Conservation (phyloP, 2,113 vertebrate species). For the Hirundichthys speculiger region DNA sequence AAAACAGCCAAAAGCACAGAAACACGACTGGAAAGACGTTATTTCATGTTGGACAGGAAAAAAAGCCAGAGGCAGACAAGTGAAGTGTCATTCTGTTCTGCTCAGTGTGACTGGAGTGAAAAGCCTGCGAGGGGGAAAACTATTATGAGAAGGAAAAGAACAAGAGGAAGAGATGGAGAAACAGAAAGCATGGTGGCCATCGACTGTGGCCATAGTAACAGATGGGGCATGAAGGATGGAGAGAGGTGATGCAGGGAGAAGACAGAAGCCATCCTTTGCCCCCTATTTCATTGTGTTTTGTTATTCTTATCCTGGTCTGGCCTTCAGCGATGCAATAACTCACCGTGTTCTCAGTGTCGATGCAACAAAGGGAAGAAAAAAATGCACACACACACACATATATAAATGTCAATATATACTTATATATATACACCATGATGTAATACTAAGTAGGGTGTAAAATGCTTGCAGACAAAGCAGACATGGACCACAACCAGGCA, state of each 20-base stretch:
- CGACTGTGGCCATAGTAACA: conserved; percentile 48
- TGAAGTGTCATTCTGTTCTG: conserved; percentile 35
- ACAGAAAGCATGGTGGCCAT: conserved; percentile 10
- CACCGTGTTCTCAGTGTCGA: conserved; percentile 45
- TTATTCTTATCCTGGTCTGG: conserved; percentile 53
- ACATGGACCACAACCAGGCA: too few species aligned
- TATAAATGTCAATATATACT: neutral
- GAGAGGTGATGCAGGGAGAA: conserved; percentile 27
- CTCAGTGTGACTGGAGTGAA: conserved; percentile 25
- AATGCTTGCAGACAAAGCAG: too few species aligned
- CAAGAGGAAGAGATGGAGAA: neutral
- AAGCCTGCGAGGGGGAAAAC: conserved; percentile 18
- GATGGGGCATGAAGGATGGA: conserved; percentile 30
- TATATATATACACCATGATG: too few species aligned
- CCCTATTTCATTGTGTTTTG: conserved; percentile 26
- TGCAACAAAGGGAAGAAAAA: conserved; percentile 22
- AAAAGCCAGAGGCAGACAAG: conserved; percentile 7
- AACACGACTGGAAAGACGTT: neutral
- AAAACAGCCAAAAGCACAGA: conserved; percentile 38
- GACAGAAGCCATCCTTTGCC: conserved; percentile 37
- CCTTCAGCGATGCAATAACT: conserved; percentile 55
- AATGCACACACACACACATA: neutral
- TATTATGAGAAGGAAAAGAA: conserved; percentile 12
- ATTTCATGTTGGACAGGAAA: conserved; percentile 38
- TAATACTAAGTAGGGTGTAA: too few species aligned